Percentiles rank a stretch among this genome's conserved stretches.
phyloP scores from a whole-genome alignment of 2,888 invertebrate species.

The Scelioninae gen. 1 region DNA sequence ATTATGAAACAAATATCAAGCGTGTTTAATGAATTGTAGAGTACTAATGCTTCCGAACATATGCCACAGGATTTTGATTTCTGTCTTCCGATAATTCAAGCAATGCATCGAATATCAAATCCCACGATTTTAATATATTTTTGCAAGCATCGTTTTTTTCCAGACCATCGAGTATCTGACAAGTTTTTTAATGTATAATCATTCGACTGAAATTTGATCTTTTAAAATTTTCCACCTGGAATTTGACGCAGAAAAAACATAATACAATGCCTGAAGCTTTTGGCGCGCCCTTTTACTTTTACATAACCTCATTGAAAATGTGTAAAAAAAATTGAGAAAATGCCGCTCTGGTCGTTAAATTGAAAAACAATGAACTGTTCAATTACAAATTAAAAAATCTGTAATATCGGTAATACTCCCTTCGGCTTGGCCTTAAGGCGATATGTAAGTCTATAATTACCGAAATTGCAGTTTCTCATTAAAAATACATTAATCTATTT shows the following conservation, averaged over 20 bases:
- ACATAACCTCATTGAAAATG: too few species aligned
- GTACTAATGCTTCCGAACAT: conserved; percentile 51
- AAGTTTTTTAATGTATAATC: conserved; percentile 44
- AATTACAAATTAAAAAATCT: too few species aligned
- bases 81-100: conserved; percentile 41
- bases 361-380: too few species aligned
- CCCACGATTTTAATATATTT: conserved; percentile 40
- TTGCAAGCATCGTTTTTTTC: conserved; percentile 52
- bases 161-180: conserved; percentile 63
- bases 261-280: conserved; percentile 12
- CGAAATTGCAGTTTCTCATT: too few species aligned
- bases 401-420: too few species aligned
- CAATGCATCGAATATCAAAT: conserved; percentile 25
- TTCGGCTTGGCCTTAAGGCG: too few species aligned
- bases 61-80: conserved; percentile 37
- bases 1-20: conserved; percentile 57
- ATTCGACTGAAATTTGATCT: conserved; percentile 1
- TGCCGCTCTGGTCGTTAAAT: too few species aligned
- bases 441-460: too few species aligned
- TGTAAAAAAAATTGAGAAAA: too few species aligned
- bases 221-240: conserved; percentile 17
- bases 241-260: too few species aligned
- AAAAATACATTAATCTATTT: too few species aligned
- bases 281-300: too few species aligned
- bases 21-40: conserved; percentile 21